These are phyloP conservation scores for Anas bernieri DNA, from an alignment of 2,797 vertebrate species.

Conservation along the genomic window DNA sequence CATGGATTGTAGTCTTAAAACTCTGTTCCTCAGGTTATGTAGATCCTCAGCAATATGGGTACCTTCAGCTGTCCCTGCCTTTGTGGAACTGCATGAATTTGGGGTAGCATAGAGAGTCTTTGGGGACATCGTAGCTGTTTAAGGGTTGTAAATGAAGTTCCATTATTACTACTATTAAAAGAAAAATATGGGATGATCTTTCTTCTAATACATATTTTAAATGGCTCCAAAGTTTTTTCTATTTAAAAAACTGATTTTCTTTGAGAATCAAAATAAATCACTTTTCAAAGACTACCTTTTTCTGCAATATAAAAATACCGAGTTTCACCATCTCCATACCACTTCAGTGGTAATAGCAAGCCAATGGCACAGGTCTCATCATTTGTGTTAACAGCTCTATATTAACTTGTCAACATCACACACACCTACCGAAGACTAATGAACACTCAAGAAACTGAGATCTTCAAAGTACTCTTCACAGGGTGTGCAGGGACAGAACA, in stretches of 20 bases:
- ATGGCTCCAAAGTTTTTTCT: background rate
- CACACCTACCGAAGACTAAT: background rate
- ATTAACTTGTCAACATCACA: background rate
- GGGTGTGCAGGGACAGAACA: background rate
- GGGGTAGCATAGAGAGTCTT: background rate
- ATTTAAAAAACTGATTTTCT: background rate
- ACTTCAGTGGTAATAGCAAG: background rate
- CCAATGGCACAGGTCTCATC: background rate
- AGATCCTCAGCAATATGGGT: background rate
- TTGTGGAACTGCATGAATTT: background rate
- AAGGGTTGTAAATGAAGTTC: background rate
- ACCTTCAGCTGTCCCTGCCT: background rate
- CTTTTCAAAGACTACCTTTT: background rate
- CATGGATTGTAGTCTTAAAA: background rate
- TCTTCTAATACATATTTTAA: background rate
- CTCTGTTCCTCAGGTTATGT: background rate
- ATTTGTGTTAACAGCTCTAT: background rate
- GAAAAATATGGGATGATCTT: background rate
- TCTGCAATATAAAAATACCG: background rate
- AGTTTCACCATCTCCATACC: background rate
- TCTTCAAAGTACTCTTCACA: conserved; percentile 5
- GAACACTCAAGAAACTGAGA: conserved; percentile 2
- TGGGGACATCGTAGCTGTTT: background rate
- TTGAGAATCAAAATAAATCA: background rate
- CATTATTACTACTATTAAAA: background rate